phyloP scores from a whole-genome alignment of 37 sponge, comb jelly and placozoan species.

The Haliclona indistincta region DNA sequence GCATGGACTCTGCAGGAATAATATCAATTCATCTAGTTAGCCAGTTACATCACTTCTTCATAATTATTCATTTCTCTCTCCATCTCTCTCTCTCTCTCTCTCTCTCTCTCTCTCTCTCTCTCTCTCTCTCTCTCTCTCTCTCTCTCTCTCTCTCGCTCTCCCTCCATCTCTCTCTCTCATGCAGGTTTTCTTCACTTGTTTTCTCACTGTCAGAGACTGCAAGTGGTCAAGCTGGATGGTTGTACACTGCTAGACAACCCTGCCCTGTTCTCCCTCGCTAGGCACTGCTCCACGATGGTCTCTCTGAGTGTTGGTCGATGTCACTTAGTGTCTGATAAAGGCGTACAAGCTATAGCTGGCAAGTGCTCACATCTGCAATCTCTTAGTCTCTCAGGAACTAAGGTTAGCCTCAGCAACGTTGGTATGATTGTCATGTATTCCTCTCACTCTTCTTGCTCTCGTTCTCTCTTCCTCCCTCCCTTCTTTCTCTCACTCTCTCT shows the following conservation, averaged over 20 bases:
- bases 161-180: too few species aligned
- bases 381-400: slow-evolving; percentile 37
- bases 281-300: slow-evolving; percentile 19
- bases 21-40: slow-evolving; percentile 17
- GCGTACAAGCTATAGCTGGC: slow-evolving; percentile 11
- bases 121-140: background rate
- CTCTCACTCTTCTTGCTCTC: too few species aligned
- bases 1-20: slow-evolving; percentile 13
- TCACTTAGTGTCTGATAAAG: slow-evolving; percentile 36
- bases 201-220: slow-evolving; percentile 31
- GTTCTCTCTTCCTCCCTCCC: too few species aligned
- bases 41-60: too few species aligned
- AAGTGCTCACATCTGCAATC: slow-evolving; percentile 28
- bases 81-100: background rate
- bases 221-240: slow-evolving; percentile 28
- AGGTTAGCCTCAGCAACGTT: too few species aligned
- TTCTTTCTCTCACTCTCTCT: too few species aligned
- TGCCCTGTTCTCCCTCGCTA: slow-evolving; percentile 15
- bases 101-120: background rate
- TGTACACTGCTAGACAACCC: slow-evolving; percentile 47
- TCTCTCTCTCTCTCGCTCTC: too few species aligned
- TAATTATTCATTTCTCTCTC: too few species aligned
- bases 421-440: too few species aligned
- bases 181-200: slow-evolving; percentile 30
- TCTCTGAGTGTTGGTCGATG: slow-evolving; percentile 55